Evolutionary conservation across 2,888 invertebrate genomes (phyloP).

Genomic region (Baccha elongata): DNA sequence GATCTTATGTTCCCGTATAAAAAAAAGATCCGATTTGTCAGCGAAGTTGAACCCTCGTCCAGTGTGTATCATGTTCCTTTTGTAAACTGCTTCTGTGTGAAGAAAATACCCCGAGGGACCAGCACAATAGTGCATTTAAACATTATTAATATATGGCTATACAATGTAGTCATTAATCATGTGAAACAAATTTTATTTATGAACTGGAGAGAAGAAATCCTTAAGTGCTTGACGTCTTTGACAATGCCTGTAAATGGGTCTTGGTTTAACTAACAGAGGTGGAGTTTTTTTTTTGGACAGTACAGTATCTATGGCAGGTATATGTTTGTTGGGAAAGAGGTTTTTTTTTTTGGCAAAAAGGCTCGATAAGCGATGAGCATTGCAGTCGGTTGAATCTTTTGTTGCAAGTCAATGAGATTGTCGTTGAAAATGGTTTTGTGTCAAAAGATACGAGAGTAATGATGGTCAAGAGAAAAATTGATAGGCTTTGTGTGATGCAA

Average conservation of each 20-base stretch:
- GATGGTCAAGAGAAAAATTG: constrained; percentile 46
- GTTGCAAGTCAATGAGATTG: constrained; percentile 47
- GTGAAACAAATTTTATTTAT: constrained; percentile 63
- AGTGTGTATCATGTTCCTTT: constrained; percentile 25
- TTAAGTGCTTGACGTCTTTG: constrained; percentile 42
- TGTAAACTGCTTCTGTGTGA: constrained; percentile 39
- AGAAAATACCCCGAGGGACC: constrained; percentile 12
- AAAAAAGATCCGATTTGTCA: constrained; percentile 48
- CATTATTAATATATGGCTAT: constrained; percentile 53
- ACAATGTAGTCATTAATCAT: constrained; percentile 66
- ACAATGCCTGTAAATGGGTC: constrained; percentile 40
- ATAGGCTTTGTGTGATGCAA: constrained; percentile 26
- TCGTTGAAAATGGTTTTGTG: constrained; percentile 41
- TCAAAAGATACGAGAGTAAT: constrained; percentile 43
- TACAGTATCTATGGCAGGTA: background rate
- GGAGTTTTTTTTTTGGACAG: background rate
- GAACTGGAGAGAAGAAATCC: constrained; percentile 32
- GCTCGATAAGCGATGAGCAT: constrained; percentile 38
- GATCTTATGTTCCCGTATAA: constrained; percentile 7
- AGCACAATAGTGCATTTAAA: constrained; percentile 41
- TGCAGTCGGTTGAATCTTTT: constrained; percentile 51
- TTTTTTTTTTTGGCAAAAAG: constrained; percentile 34
- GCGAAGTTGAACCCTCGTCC: constrained; percentile 24
- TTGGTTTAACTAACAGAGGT: constrained; percentile 26
- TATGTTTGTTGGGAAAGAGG: background rate